phyloP scores from a whole-genome alignment of 2,888 invertebrate genomes.

The Lepidocyrtinus sp. region DNA sequence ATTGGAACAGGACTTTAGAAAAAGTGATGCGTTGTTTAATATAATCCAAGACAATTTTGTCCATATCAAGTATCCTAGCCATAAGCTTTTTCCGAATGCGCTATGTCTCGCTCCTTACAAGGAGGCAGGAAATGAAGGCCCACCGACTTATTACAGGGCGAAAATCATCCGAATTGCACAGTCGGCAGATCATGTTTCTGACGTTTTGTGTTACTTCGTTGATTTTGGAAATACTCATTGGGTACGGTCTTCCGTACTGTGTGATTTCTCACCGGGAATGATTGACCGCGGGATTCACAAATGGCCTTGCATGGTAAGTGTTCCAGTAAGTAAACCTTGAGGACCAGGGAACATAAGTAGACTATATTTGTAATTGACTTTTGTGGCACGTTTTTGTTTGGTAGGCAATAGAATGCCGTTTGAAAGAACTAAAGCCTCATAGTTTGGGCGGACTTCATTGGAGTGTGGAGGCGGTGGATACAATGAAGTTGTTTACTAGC shows the following conservation, averaged over 20 bases:
- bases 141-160: conserved; percentile 62
- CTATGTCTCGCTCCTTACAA: conserved; percentile 64
- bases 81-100: conserved; percentile 45
- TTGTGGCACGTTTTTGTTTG: neutral
- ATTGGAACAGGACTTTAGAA: conserved; percentile 26
- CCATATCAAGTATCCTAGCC: conserved; percentile 16
- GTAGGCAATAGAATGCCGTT: conserved; percentile 67
- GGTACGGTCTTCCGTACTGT: conserved; percentile 42
- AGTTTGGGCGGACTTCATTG: conserved; percentile 65
- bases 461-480: conserved; percentile 48
- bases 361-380: neutral
- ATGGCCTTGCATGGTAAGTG: conserved; percentile 50
- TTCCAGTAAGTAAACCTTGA: no score
- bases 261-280: conserved; percentile 51
- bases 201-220: conserved; percentile 77
- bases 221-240: conserved; percentile 82
- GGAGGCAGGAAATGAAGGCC: no score
- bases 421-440: conserved; percentile 63
- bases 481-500: conserved; percentile 53
- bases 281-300: conserved; percentile 13
- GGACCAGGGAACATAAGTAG: no score
- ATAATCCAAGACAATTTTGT: conserved; percentile 48
- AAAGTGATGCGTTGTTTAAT: conserved; percentile 31
- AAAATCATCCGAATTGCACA: conserved; percentile 46
- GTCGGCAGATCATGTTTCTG: conserved; percentile 20